Base-by-base conservation (phyloP, 2,113 vertebrate genomes). In the Amphiprion ocellaris region DNA sequence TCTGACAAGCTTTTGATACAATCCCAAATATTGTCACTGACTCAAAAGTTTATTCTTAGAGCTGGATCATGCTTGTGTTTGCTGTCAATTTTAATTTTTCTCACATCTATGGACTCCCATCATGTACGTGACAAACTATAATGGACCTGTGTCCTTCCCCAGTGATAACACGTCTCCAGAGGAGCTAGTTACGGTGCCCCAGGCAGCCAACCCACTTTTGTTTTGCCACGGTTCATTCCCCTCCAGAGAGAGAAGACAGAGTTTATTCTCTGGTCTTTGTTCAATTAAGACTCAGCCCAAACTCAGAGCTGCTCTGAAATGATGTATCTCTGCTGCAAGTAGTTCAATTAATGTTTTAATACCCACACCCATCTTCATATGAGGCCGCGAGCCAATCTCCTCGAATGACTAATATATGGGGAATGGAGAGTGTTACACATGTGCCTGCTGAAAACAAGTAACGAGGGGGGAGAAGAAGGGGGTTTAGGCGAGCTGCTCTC, bases 41-140 rank as follows among this genome's bases (percentile, higher is more conserved):
- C 71, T 83, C 66, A 84, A 62, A 87, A 58, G 28, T 55, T 37
- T 81, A 86, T 91, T 89, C 86, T 85, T 83, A 77, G 74, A 83
- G 53, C 69, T 66, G 79, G 74, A 81, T 73, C 77, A 19, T 62
- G 63, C 90, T 78, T 93, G 46, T 94, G 84, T 94, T 95, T 95
- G 90, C 94, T 95, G 94, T 95, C 94, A 94, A 93, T 95, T 95
- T 94, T 92, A 93, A 95, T 95, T 94, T 94, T 95, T 93, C n/a
- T 94, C 94, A 94, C 94, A 92, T 69, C 93, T 87, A 15, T 69
- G 55, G 81, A 69, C 54, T 54, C 53, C 60, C 55, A 81, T 74
- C 78, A 65, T 68, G 76, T 37, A 80, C 60, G 66, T 74, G 52
- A 46, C 82, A 65, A 59, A 79, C 67, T 79, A 5, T 30, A 47